A percentile compares a stretch with the other conserved stretches of the same genome.
Evolutionary conservation across 1,140 invertebrate genomes (phyloP).

Genomic region (Meloidogyne chitwoodi): DNA sequence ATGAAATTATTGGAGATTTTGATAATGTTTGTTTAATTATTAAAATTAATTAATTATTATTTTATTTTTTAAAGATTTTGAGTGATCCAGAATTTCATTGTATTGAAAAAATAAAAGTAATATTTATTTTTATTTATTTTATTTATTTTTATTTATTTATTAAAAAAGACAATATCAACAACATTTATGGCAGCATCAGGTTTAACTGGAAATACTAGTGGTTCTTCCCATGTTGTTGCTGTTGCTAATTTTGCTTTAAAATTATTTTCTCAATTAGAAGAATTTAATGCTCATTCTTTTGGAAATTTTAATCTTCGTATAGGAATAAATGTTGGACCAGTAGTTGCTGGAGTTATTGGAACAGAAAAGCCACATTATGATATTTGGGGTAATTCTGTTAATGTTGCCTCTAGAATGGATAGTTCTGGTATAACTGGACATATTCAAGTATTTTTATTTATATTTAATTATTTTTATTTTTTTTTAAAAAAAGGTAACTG

Average conservation of each 20-base stretch:
- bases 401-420: conserved; percentile 71
- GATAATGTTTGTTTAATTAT: conserved; percentile 71
- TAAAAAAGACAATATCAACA: conserved; percentile 74
- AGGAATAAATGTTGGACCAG: conserved; percentile 59
- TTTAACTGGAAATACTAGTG: conserved; percentile 61
- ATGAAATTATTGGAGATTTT: conserved; percentile 95
- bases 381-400: conserved; percentile 91
- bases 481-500: no score
- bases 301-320: conserved; percentile 53
- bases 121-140: not conserved
- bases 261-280: conserved; percentile 47
- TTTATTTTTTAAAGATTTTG: conserved; percentile 66
- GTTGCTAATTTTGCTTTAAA: conserved; percentile 85
- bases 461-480: no score
- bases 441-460: conserved; percentile 60
- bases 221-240: conserved; percentile 65
- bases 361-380: conserved; percentile 92
- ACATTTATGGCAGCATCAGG: conserved; percentile 95
- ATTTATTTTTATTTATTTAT: not conserved
- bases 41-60: conserved; percentile 3
- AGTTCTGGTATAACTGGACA: conserved; percentile 42
- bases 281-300: conserved; percentile 53
- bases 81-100: conserved; percentile 77
- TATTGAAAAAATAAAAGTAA: conserved; percentile 84
- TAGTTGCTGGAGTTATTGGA: conserved; percentile 79